Conservation (phyloP, 2,797 vertebrate species). For the Rhinoraja longicauda region DNA sequence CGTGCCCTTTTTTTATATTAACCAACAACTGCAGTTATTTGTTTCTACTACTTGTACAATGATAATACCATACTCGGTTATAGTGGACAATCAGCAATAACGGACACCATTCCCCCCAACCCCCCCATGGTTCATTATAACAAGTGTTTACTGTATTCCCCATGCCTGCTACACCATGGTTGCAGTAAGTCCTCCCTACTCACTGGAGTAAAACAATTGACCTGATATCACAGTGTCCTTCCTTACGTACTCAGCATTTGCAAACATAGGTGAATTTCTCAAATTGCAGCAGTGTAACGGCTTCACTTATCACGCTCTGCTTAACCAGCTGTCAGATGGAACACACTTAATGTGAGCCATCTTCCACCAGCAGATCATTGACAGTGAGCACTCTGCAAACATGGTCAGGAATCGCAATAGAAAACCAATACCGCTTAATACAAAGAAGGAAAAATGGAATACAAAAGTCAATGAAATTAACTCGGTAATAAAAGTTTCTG, state of each 20-base stretch:
- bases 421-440: slow-evolving; percentile 5
- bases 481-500: neutral
- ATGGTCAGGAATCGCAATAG: neutral
- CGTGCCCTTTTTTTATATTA: too few relatives aligned
- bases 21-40: too few relatives aligned
- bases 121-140: too few relatives aligned
- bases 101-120: too few relatives aligned
- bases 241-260: neutral
- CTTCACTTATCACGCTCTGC: neutral
- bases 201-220: neutral
- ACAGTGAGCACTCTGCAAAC: neutral
- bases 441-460: neutral
- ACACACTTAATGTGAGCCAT: neutral
- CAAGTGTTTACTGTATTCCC: too few relatives aligned
- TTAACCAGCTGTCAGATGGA: neutral
- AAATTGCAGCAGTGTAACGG: neutral
- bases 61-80: too few relatives aligned
- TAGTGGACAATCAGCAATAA: too few relatives aligned
- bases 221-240: neutral
- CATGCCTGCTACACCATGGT: neutral
- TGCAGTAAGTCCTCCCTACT: neutral
- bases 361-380: neutral
- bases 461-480: slow-evolving; percentile 22
- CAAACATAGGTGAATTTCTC: neutral
- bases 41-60: too few relatives aligned